These are phyloP conservation scores for Apteryx mantelli DNA, from an alignment of 2,113 vertebrate genomes.

Conservation along the genomic window DNA sequence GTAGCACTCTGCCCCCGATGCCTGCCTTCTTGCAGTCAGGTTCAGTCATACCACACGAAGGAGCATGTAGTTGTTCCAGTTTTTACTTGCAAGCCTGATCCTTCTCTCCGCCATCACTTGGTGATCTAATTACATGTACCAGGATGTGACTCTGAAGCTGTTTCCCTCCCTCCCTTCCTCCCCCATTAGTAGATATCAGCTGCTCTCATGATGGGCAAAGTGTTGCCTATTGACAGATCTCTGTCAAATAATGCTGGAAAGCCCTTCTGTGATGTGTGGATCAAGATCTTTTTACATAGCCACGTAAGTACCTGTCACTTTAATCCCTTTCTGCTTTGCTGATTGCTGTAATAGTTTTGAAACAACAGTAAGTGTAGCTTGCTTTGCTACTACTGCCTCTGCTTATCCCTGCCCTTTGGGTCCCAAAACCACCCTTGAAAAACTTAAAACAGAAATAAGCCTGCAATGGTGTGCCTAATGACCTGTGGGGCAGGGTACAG, in stretches of 20 bases:
- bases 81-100: rapidly evolving
- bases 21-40: not conserved
- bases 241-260: not conserved
- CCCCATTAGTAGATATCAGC: not conserved
- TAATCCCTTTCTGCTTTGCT: not conserved
- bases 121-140: not conserved
- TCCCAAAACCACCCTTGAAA: not conserved
- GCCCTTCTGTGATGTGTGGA: not conserved
- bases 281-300: rapidly evolving
- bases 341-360: not conserved
- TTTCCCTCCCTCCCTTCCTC: not conserved
- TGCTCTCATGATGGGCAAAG: rapidly evolving
- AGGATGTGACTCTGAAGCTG: not conserved
- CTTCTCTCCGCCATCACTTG: not conserved
- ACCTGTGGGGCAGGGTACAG: rapidly evolving
- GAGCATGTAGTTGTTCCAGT: not conserved
- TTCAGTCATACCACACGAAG: rapidly evolving
- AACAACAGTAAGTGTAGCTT: not conserved
- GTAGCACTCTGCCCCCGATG: not conserved
- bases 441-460: not conserved
- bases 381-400: not conserved
- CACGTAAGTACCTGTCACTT: not conserved
- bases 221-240: not conserved
- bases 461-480: not conserved
- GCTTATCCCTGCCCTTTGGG: not conserved